Conservation (phyloP, 2,113 vertebrate genomes). For the Halcyon senegalensis region DNA sequence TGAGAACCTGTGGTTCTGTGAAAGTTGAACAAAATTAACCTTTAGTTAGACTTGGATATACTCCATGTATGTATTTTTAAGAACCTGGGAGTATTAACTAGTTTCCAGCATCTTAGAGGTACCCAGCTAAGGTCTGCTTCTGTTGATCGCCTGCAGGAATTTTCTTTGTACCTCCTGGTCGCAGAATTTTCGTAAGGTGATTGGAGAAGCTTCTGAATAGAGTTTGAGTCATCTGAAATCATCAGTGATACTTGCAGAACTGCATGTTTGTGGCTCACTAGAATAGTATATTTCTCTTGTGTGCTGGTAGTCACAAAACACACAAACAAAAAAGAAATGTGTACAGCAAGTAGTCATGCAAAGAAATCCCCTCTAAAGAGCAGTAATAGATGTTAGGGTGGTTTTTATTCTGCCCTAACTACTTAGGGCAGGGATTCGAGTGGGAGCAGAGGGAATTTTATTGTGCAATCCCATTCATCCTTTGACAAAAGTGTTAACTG, state of each 20-base stretch:
- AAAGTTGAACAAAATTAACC: not conserved
- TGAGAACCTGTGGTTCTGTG: not conserved
- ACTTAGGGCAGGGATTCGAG: not conserved
- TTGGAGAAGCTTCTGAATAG: not conserved
- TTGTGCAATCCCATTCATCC: not conserved
- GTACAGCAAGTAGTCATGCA: not conserved
- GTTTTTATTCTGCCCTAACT: not conserved
- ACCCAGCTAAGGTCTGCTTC: not conserved
- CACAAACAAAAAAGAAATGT: not conserved
- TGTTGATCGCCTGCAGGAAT: not conserved
- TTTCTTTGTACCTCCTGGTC: not conserved
- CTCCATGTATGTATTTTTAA: not conserved
- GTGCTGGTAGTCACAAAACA: not conserved
- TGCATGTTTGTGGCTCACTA: not conserved
- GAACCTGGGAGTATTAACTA: not conserved
- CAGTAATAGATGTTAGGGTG: not conserved
- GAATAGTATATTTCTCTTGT: not conserved
- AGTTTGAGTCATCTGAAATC: not conserved
- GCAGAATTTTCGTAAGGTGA: not conserved
- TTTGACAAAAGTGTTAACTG: not conserved
- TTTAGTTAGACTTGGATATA: not conserved
- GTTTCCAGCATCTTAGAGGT: not conserved
- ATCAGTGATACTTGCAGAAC: not conserved
- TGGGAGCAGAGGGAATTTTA: not conserved
- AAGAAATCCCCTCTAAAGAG: not conserved